Evolutionary conservation across 1,140 invertebrate species (phyloP).

Genomic region (Musca vetustissima): DNA sequence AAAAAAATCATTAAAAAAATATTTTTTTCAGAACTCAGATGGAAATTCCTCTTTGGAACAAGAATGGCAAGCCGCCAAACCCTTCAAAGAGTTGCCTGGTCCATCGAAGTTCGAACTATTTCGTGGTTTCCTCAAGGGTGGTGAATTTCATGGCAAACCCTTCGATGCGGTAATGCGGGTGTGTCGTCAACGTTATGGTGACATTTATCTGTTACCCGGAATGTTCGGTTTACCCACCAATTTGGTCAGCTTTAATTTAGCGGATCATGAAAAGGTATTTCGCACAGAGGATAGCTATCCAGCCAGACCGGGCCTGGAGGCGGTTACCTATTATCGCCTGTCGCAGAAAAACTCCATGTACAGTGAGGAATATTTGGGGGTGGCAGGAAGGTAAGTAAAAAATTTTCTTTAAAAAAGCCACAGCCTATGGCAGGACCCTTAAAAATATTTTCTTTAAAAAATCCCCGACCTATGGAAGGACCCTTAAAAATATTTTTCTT

Average conservation of each 20-base stretch:
- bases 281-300: constrained; percentile 51
- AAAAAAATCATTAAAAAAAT: too few relatives aligned
- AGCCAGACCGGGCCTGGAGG: constrained; percentile 36
- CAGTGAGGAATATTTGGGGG: too few relatives aligned
- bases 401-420: too few relatives aligned
- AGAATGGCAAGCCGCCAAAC: constrained; percentile 29
- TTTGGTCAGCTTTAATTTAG: constrained; percentile 38
- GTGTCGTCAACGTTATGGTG: constrained; percentile 35
- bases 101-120: constrained; percentile 24
- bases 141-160: constrained; percentile 33
- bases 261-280: constrained; percentile 44
- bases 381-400: too few relatives aligned
- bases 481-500: too few relatives aligned
- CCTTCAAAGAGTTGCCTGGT: constrained; percentile 31
- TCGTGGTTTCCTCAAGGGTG: constrained; percentile 36
- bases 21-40: too few relatives aligned
- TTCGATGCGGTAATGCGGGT: constrained; percentile 27
- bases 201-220: constrained; percentile 36
- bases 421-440: too few relatives aligned
- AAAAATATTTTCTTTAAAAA: too few relatives aligned
- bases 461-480: too few relatives aligned
- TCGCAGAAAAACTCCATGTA: too few relatives aligned
- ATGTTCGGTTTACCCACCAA: constrained; percentile 36
- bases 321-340: constrained; percentile 38
- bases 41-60: too few relatives aligned